Percentiles rank a stretch among this genome's conserved stretches.
These are phyloP conservation scores for Caenorhabditis inopinata DNA, from an alignment of 1,140 invertebrate genomes.

Conservation along the genomic window DNA sequence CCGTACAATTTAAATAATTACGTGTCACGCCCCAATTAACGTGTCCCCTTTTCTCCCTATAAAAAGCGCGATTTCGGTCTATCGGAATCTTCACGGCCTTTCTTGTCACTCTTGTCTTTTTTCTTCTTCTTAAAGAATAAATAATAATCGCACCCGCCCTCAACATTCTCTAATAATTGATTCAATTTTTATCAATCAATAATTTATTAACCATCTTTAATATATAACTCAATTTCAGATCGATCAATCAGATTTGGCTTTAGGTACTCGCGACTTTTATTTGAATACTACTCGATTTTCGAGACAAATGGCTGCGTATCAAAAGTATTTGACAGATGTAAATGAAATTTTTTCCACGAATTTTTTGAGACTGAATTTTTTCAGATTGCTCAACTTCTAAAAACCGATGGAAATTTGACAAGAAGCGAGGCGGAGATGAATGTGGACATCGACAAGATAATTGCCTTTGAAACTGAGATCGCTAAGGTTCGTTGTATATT, in stretches of 20 bases:
- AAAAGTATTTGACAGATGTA: slow-evolving; percentile 44
- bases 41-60: too few species aligned
- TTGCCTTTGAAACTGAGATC: slow-evolving; percentile 51
- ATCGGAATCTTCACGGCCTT: too few species aligned
- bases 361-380: too few species aligned
- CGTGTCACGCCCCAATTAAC: too few species aligned
- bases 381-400: slow-evolving; percentile 32
- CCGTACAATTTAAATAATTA: too few species aligned
- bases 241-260: slow-evolving; percentile 47
- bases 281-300: slow-evolving; percentile 49
- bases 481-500: slow-evolving; percentile 49
- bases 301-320: slow-evolving; percentile 48
- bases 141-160: too few species aligned
- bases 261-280: slow-evolving; percentile 52
- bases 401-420: slow-evolving; percentile 8
- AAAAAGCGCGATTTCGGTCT: too few species aligned
- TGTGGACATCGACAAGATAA: slow-evolving; percentile 43
- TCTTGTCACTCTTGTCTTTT: too few species aligned
- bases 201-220: too few species aligned
- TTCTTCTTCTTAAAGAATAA: too few species aligned
- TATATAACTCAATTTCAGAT: slow-evolving; percentile 28
- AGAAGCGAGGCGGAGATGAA: slow-evolving; percentile 13
- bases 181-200: too few species aligned
- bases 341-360: background rate
- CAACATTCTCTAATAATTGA: too few species aligned